phyloP scores from a whole-genome alignment of 2,113 vertebrate species.

The Charadrius vociferus region DNA sequence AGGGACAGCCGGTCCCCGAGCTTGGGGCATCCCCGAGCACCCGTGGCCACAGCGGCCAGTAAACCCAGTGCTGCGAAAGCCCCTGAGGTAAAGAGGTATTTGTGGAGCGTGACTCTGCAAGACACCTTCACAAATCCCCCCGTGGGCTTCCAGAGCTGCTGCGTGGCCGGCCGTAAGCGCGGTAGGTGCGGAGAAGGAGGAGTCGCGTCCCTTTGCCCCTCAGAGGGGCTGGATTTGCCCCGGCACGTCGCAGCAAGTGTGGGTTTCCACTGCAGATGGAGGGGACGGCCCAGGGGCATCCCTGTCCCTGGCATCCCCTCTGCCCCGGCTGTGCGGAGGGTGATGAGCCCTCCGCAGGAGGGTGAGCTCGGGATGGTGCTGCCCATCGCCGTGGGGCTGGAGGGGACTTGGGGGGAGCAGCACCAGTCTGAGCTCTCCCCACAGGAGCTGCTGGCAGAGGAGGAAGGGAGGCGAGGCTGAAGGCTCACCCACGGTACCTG shows the following conservation, averaged over 20 bases:
- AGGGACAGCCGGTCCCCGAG: not conserved
- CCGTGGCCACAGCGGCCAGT: not conserved
- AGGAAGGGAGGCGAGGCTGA: not conserved
- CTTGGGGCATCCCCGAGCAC: not conserved
- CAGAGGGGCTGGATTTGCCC: not conserved
- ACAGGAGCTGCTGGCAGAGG: not conserved
- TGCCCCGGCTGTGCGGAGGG: rapidly evolving
- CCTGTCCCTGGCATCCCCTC: not conserved
- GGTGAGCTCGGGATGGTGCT: not conserved
- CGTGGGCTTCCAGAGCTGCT: not conserved
- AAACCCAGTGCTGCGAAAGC: not conserved
- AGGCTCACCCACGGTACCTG: not conserved
- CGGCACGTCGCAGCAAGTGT: rapidly evolving
- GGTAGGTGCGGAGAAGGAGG: rapidly evolving
- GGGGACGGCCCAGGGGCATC: not conserved
- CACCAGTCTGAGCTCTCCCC: not conserved
- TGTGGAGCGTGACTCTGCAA: rapidly evolving
- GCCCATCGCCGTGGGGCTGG: rapidly evolving
- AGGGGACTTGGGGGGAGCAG: not conserved
- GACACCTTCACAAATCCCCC: not conserved
- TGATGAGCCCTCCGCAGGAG: no score
- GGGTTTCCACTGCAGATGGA: not conserved
- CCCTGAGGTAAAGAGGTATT: rapidly evolving
- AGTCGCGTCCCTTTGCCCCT: rapidly evolving
- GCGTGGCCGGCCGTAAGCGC: rapidly evolving